Conservation (phyloP, 1,140 invertebrate species). For the Bathynomus jamesi region DNA sequence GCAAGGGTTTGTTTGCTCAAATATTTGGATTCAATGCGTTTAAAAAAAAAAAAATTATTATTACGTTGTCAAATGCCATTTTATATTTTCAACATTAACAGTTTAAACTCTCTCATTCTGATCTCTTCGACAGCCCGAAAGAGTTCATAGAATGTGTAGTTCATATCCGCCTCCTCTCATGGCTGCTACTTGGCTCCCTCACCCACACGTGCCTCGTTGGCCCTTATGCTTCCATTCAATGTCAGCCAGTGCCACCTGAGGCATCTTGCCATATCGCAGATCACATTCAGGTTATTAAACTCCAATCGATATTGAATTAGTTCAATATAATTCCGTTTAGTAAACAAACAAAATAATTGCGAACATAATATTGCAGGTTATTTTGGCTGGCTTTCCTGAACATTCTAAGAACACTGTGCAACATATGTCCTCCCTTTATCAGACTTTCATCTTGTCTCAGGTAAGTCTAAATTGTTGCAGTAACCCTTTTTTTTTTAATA, state of each 20-base stretch:
- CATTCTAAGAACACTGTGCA: slow-evolving; percentile 80
- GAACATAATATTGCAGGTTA: slow-evolving; percentile 48
- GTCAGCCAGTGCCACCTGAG: slow-evolving; percentile 88
- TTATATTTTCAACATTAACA: too few species aligned
- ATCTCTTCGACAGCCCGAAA: slow-evolving; percentile 60
- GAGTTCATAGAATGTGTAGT: slow-evolving; percentile 93
- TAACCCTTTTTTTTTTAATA: too few species aligned
- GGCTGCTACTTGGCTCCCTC: slow-evolving; percentile 91
- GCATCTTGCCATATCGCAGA: slow-evolving; percentile 92
- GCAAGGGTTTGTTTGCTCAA: slow-evolving; percentile 58
- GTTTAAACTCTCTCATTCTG: too few species aligned
- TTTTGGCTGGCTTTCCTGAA: slow-evolving; percentile 92
- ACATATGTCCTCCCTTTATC: slow-evolving; percentile 78
- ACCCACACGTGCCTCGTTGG: slow-evolving; percentile 68
- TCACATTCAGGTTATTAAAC: slow-evolving; percentile 81
- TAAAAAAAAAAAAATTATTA: too few species aligned
- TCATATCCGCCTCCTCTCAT: slow-evolving; percentile 88
- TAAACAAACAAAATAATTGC: too few species aligned
- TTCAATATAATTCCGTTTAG: too few species aligned
- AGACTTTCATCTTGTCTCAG: slow-evolving; percentile 59
- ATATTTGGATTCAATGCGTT: background rate
- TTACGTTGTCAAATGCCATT: too few species aligned
- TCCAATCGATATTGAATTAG: too few species aligned
- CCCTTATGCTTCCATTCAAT: slow-evolving; percentile 42
- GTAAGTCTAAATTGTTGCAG: too few species aligned